Evolutionary conservation across 2,113 vertebrate species (phyloP).

Genomic region (Lontra canadensis): DNA sequence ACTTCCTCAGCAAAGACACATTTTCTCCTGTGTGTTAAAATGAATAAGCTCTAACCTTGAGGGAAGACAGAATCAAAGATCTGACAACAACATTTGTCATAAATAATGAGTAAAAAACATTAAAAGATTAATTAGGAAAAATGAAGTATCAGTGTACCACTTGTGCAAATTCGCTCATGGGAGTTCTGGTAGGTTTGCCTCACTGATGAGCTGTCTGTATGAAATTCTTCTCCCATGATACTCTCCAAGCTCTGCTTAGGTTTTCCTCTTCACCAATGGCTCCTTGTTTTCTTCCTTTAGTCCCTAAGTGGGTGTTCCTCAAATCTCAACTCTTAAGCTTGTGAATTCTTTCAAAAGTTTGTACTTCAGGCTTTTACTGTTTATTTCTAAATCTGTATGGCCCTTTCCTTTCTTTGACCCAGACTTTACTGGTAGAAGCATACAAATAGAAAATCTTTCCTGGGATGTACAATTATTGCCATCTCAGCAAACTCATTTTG

Average conservation of each 20-base stretch:
- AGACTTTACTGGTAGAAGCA: background rate
- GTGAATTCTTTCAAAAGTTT: background rate
- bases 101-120: slow-evolving; percentile 70
- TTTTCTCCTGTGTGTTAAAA: slow-evolving; percentile 53
- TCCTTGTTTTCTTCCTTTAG: background rate
- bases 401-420: background rate
- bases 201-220: background rate
- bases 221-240: background rate
- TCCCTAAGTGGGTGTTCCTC: background rate
- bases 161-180: slow-evolving; percentile 29
- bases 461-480: background rate
- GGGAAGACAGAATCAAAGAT: slow-evolving; percentile 65
- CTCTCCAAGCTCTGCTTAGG: background rate
- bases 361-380: background rate
- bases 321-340: background rate
- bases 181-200: slow-evolving; percentile 47
- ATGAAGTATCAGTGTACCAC: slow-evolving; percentile 60
- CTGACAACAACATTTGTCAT: slow-evolving; percentile 64
- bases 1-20: slow-evolving; percentile 17
- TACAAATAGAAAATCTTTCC: background rate
- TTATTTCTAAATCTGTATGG: background rate
- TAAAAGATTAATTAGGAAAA: slow-evolving; percentile 66
- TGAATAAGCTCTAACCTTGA: slow-evolving; percentile 61
- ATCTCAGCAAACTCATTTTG: background rate
- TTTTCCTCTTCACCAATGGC: background rate